These are phyloP conservation scores for Nomada ferruginata DNA, from an alignment of 2,888 invertebrate genomes.

Conservation along the genomic window DNA sequence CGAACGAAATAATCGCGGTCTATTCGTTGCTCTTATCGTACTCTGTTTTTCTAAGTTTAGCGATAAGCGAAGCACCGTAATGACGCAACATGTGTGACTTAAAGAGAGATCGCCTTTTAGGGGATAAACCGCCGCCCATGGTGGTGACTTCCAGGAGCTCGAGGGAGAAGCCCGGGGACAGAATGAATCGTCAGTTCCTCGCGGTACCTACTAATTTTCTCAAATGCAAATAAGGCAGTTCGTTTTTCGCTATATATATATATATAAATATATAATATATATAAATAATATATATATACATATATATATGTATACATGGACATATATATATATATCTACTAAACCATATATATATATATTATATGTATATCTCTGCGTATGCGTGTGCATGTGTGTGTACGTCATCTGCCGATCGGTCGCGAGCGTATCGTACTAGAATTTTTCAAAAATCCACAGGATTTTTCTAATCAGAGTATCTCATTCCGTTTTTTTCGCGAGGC, in stretches of 20 bases:
- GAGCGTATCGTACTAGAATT: conserved; percentile 22
- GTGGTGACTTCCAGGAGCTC: conserved; percentile 77
- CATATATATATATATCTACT: not conserved
- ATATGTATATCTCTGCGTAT: conserved; percentile 75
- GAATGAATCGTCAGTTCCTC: conserved; percentile 93
- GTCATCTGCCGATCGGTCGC: conserved; percentile 75
- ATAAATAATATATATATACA: conserved; percentile 45
- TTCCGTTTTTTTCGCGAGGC: conserved; percentile 28
- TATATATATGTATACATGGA: not conserved
- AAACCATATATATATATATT: conserved; percentile 56
- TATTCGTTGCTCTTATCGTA: not conserved
- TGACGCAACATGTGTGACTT: conserved; percentile 58
- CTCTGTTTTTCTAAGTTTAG: conserved; percentile 44
- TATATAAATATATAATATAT: conserved; percentile 57
- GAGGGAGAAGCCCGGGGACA: conserved; percentile 89
- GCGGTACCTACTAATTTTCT: conserved; percentile 88
- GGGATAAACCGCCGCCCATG: conserved; percentile 79
- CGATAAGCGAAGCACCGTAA: conserved; percentile 50
- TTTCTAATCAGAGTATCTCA: not conserved
- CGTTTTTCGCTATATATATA: conserved; percentile 62
- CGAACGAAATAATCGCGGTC: conserved; percentile 10
- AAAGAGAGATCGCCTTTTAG: conserved; percentile 76
- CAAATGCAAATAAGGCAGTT: conserved; percentile 65
- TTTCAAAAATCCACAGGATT: not conserved
- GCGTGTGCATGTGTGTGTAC: conserved; percentile 79